Percentiles rank a stretch among this genome's conserved stretches.
Evolutionary conservation across 2,797 vertebrate species (phyloP).

Genomic region (Syngnathus acus): DNA sequence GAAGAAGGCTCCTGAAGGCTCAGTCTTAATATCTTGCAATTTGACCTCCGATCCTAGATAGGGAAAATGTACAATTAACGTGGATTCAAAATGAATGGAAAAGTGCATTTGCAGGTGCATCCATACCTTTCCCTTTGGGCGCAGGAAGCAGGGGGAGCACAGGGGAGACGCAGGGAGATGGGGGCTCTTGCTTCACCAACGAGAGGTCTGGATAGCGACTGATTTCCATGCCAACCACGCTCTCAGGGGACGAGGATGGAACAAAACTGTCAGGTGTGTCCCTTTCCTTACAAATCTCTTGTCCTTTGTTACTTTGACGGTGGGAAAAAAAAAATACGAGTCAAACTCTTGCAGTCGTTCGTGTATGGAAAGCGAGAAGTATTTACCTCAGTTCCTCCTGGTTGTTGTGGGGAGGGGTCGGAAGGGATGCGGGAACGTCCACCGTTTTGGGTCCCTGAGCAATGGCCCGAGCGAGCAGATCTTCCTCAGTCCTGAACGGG

Average conservation of each 20-base stretch:
- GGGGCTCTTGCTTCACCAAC: conserved; percentile 86
- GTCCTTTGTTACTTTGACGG: conserved; percentile 68
- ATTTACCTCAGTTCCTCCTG: conserved; percentile 92
- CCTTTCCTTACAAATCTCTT: conserved; percentile 86
- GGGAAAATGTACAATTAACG: conserved; percentile 1
- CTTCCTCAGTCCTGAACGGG: conserved; percentile 89
- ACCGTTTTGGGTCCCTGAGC: conserved; percentile 95
- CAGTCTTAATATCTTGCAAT: conserved; percentile 85
- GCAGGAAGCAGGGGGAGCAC: conserved; percentile 92
- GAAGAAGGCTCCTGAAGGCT: conserved; percentile 79
- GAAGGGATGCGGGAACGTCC: conserved; percentile 94
- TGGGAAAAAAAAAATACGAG: conserved; percentile 2
- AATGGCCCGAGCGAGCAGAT: conserved; percentile 85
- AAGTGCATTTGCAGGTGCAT: not conserved
- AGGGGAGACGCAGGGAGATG: conserved; percentile 85
- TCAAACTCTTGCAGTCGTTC: not conserved
- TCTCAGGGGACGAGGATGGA: conserved; percentile 96
- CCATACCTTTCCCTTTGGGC: conserved; percentile 81
- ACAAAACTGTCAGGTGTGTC: conserved; percentile 97
- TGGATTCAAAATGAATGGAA: too few relatives aligned
- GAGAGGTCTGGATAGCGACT: conserved; percentile 92
- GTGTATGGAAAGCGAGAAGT: not conserved
- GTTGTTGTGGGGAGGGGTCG: conserved; percentile 96
- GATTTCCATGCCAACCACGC: conserved; percentile 90
- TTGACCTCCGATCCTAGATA: conserved; percentile 80